phyloP scores from a whole-genome alignment of 2,797 vertebrate genomes.

The Phalloptychus januarius region DNA sequence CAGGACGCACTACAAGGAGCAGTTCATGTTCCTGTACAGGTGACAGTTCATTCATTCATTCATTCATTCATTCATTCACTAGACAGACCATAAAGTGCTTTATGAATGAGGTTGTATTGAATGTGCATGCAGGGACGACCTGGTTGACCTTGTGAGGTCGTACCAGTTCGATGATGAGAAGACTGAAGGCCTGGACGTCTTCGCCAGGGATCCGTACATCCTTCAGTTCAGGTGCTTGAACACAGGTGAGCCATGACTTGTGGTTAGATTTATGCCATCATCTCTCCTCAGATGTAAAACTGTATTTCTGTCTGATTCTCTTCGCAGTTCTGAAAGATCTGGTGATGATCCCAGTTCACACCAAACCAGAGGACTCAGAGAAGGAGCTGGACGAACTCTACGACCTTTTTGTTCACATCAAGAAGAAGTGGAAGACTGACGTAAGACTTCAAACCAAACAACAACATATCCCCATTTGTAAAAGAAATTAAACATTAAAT shows the following conservation, averaged over 20 bases:
- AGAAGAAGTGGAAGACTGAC: slow-evolving; percentile 75
- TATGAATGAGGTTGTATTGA: neutral
- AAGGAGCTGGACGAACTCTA: slow-evolving; percentile 81
- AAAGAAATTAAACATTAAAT: neutral
- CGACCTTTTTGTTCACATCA: slow-evolving; percentile 72
- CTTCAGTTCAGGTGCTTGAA: slow-evolving; percentile 75
- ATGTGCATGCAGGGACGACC: slow-evolving; percentile 57
- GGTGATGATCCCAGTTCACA: slow-evolving; percentile 83
- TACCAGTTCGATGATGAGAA: slow-evolving; percentile 77
- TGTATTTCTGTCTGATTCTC: neutral
- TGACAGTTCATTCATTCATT: slow-evolving; percentile 33
- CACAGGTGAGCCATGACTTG: slow-evolving; percentile 63
- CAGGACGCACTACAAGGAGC: slow-evolving; percentile 80
- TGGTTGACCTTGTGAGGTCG: slow-evolving; percentile 70
- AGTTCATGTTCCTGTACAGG: slow-evolving; percentile 85
- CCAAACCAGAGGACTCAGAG: slow-evolving; percentile 77
- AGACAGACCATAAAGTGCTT: neutral
- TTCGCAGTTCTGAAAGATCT: slow-evolving; percentile 79
- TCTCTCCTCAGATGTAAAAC: neutral
- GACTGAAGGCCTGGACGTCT: slow-evolving; percentile 71
- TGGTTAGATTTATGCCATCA: neutral
- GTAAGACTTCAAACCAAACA: slow-evolving; percentile 52
- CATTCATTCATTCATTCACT: neutral
- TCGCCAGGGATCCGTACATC: slow-evolving; percentile 81
- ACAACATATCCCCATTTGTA: no score